These are phyloP conservation scores for Drosophila yakuba DNA, from an alignment of 1,140 invertebrate genomes.

Conservation along the genomic window DNA sequence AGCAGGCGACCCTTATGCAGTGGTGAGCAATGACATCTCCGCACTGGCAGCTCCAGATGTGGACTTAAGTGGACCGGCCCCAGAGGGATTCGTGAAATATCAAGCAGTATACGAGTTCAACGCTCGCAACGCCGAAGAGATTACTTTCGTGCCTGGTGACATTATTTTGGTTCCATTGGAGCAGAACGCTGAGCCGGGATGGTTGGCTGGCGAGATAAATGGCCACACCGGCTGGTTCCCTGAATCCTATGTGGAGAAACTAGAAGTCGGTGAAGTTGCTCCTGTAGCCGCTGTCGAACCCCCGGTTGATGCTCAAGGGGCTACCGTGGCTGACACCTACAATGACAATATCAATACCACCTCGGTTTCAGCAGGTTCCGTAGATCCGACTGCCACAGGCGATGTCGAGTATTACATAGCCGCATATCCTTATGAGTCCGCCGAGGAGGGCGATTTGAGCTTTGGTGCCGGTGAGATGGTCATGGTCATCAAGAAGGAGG, in stretches of 20 bases:
- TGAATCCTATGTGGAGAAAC: constrained; percentile 96
- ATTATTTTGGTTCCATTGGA: constrained; percentile 94
- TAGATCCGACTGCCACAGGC: constrained; percentile 51
- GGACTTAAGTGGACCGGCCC: constrained; percentile 75
- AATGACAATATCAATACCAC: constrained; percentile 58
- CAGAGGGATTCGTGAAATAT: constrained; percentile 89
- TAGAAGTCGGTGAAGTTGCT: constrained; percentile 85
- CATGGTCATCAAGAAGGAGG: constrained; percentile 94
- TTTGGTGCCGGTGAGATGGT: constrained; percentile 97
- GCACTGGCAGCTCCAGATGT: constrained; percentile 43
- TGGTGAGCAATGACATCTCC: constrained; percentile 56
- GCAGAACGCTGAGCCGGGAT: constrained; percentile 97
- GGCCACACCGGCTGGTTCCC: constrained; percentile 98
- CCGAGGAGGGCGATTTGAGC: constrained; percentile 95
- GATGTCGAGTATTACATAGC: constrained; percentile 93
- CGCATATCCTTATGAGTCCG: constrained; percentile 93
- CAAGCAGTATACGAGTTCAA: constrained; percentile 97
- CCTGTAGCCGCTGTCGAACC: constrained; percentile 13
- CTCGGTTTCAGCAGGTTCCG: constrained; percentile 4
- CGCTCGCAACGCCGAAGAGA: constrained; percentile 96
- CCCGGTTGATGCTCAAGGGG: constrained; percentile 11
- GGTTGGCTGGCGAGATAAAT: constrained; percentile 96
- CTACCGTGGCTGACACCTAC: constrained; percentile 45
- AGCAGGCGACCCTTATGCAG: constrained; percentile 59
- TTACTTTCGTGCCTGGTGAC: constrained; percentile 97